Percentiles rank a stretch among this genome's conserved stretches.
phyloP scores from a whole-genome alignment of 2,113 vertebrate genomes.

The Morone saxatilis region DNA sequence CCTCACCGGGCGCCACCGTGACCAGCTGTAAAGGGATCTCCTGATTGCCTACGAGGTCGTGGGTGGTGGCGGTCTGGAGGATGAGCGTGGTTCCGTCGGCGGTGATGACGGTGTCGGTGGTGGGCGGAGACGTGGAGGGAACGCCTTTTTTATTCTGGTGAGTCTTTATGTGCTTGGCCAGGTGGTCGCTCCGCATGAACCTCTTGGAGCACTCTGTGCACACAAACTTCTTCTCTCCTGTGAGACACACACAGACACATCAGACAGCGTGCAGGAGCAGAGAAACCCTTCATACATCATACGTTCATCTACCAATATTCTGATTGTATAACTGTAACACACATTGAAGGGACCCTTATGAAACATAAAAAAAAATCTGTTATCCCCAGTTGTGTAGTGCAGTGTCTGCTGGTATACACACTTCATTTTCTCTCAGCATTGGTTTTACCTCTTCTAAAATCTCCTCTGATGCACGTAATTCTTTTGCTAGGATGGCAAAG shows the following conservation, averaged over 20 bases:
- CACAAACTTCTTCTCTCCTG: slow-evolving; percentile 99
- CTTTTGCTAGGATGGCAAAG: too few relatives aligned
- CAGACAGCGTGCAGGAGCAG: background rate
- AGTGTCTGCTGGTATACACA: too few relatives aligned
- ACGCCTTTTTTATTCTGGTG: slow-evolving; percentile 99
- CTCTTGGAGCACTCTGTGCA: slow-evolving; percentile 98
- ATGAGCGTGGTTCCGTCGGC: slow-evolving; percentile 97
- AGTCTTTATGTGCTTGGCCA: slow-evolving; percentile 99
- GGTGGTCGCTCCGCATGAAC: slow-evolving; percentile 99
- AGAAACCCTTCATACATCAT: background rate
- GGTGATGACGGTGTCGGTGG: slow-evolving; percentile 92
- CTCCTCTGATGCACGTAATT: too few relatives aligned
- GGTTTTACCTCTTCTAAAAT: too few relatives aligned
- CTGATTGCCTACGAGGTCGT: slow-evolving; percentile 96
- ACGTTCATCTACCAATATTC: too few relatives aligned
- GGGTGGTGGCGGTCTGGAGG: slow-evolving; percentile 95
- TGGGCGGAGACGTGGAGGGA: slow-evolving; percentile 89
- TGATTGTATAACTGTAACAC: too few relatives aligned
- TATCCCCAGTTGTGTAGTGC: too few relatives aligned
- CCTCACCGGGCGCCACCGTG: slow-evolving; percentile 97
- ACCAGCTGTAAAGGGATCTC: slow-evolving; percentile 99
- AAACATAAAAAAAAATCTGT: too few relatives aligned
- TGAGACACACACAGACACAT: background rate
- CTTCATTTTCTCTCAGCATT: too few relatives aligned
- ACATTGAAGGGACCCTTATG: too few relatives aligned